These are phyloP conservation scores for Gadus macrocephalus DNA, from an alignment of 2,113 vertebrate genomes.

Conservation along the genomic window DNA sequence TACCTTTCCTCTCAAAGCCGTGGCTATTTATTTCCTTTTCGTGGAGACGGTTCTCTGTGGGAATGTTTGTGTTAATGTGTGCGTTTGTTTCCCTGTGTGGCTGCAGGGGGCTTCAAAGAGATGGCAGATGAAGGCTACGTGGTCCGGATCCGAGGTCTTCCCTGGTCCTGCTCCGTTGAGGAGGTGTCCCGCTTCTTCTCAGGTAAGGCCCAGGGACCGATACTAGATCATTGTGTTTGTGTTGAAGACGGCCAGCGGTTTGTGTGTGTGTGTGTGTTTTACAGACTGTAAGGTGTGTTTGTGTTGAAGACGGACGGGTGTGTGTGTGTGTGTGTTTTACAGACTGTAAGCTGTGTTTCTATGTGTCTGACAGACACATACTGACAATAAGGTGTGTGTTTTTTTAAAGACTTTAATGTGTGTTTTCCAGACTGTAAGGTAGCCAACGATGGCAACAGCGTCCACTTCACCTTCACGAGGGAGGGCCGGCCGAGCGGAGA, in stretches of 20 bases:
- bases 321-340: too few relatives aligned
- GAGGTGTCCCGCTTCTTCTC: slow-evolving; percentile 1
- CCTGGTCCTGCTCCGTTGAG: slow-evolving; percentile 4
- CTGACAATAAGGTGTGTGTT: background rate
- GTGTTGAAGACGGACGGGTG: background rate
- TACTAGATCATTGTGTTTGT: background rate
- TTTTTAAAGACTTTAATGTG: too few relatives aligned
- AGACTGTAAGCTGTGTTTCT: background rate
- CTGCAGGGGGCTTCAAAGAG: background rate
- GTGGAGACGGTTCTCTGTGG: too few relatives aligned
- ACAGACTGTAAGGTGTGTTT: background rate
- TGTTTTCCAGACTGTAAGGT: background rate
- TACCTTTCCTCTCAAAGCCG: too few relatives aligned
- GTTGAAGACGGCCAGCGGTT: background rate
- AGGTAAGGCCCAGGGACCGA: background rate
- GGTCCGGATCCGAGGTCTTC: background rate
- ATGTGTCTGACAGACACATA: background rate
- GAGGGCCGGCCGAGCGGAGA: slow-evolving; percentile 2
- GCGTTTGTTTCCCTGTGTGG: background rate
- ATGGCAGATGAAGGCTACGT: slow-evolving; percentile 7
- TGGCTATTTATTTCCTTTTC: too few relatives aligned
- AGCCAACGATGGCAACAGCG: background rate
- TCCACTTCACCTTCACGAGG: background rate
- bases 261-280: background rate
- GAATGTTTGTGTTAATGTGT: background rate